Evolutionary conservation across 2,888 invertebrate species (phyloP), one percentile per base, ranked within the genome.

Genomic region (Cephus rjabovi): DNA sequence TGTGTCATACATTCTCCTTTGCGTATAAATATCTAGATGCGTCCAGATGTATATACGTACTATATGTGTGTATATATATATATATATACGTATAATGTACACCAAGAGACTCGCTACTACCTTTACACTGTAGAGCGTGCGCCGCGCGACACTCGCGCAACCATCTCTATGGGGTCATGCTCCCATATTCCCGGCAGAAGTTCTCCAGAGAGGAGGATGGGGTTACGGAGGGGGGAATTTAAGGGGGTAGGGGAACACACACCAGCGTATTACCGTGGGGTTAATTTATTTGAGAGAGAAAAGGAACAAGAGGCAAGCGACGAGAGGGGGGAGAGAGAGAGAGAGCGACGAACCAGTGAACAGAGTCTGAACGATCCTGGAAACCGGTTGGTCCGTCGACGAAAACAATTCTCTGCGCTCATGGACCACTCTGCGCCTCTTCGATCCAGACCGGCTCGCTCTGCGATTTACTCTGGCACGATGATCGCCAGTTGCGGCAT

Each of bases 1-100:
- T 87, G 86, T 87, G 85, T 86, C 86, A 86, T 87, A 79, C 84
- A 87, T 86, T 86, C 87, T 87, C 83, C 81, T 56, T 83, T 83
- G 81, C 80, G 81, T 81, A 83, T 84, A 87, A 85, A 86, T 86
- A 87, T 84, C 85, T 77, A 78, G 75, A 56, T 23, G 56, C 56
- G 56, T 23, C 56, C 56, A 56, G 56, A 56, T 56, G 56, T 56
- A 56, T 56, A 23, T 56, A 56, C 56, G 23, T 56, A 23, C 23
- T 56, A 56, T 23, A 56, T 23, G 1, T 4, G 2, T 31, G 1
- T 12, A 4, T 15, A 40, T 40, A 40, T 40, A 23, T 15, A 40
- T 40, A 9, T 56, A 56, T 2, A 56, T 0, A 40, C 23, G 15
- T 23, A 23, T 56, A 56, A 56, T 56, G 23, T 23, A 56, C 56